These are phyloP conservation scores for Buphagus erythrorhynchus DNA, from an alignment of 2,797 vertebrate genomes.

Conservation along the genomic window DNA sequence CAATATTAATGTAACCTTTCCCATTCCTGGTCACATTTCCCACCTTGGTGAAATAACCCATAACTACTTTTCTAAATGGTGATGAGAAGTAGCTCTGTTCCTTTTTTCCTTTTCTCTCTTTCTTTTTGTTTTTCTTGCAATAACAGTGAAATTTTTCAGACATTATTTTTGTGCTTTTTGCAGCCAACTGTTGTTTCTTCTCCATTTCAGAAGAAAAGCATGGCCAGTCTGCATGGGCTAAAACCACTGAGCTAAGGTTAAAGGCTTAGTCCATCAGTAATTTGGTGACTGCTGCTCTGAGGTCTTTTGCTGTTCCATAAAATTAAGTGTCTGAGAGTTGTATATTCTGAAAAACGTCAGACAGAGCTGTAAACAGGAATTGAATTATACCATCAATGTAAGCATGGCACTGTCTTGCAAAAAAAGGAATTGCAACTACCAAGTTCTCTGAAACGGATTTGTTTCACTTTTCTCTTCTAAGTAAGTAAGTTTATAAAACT, in stretches of 20 bases:
- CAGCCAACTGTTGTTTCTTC: background rate
- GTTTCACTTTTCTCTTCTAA: conserved; percentile 37
- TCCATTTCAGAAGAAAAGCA: background rate
- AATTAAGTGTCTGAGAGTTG: background rate
- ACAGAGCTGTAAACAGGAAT: background rate
- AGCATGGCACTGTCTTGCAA: background rate
- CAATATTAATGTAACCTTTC: background rate
- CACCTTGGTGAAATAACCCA: background rate
- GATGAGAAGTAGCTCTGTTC: background rate
- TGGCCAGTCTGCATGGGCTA: background rate
- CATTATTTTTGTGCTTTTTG: background rate
- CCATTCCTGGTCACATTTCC: background rate
- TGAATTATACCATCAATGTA: background rate
- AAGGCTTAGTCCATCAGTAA: background rate
- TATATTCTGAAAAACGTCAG: background rate
- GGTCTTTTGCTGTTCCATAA: background rate
- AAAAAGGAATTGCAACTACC: background rate
- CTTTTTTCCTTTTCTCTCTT: background rate
- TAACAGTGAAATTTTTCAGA: background rate
- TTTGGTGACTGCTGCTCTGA: background rate
- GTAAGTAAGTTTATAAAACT: background rate
- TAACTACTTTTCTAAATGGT: background rate
- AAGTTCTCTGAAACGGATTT: background rate
- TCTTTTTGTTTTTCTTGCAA: background rate
- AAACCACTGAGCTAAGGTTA: background rate